A percentile compares a stretch with the other conserved stretches of the same genome.
Evolutionary conservation across 2,113 vertebrate species (phyloP).

Genomic region (Mastomys natalensis): DNA sequence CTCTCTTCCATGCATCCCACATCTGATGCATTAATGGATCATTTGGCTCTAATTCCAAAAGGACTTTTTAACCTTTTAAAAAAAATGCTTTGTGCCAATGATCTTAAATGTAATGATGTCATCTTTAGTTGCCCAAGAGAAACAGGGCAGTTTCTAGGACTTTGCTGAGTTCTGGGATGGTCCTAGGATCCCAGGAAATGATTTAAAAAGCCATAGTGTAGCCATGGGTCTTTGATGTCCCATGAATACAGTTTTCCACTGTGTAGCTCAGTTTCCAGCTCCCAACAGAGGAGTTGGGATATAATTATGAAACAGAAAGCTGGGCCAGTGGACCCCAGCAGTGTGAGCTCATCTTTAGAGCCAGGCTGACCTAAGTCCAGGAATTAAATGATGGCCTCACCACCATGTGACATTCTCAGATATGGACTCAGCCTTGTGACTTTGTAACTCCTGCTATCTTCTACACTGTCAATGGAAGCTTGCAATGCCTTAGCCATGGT

Average conservation of each 20-base stretch:
- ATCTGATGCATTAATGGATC: too few relatives aligned
- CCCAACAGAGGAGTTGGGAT: rapidly evolving
- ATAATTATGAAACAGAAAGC: too few relatives aligned
- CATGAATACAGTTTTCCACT: background rate
- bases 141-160: background rate
- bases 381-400: background rate
- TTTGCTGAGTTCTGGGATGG: background rate
- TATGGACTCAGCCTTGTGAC: background rate
- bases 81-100: background rate
- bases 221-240: background rate
- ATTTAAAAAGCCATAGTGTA: background rate
- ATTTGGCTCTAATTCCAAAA: background rate
- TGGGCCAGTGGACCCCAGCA: background rate
- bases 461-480: background rate
- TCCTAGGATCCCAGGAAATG: background rate
- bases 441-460: background rate
- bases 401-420: background rate
- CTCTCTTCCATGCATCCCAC: background rate
- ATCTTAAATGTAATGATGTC: background rate
- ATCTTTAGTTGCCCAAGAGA: background rate
- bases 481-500: background rate
- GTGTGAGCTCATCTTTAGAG: too few relatives aligned
- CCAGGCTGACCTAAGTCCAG: background rate
- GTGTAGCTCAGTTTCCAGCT: background rate
- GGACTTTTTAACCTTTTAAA: background rate